These are phyloP conservation scores for Acromyrmex heyeri DNA, from an alignment of 1,140 invertebrate genomes.

Conservation along the genomic window DNA sequence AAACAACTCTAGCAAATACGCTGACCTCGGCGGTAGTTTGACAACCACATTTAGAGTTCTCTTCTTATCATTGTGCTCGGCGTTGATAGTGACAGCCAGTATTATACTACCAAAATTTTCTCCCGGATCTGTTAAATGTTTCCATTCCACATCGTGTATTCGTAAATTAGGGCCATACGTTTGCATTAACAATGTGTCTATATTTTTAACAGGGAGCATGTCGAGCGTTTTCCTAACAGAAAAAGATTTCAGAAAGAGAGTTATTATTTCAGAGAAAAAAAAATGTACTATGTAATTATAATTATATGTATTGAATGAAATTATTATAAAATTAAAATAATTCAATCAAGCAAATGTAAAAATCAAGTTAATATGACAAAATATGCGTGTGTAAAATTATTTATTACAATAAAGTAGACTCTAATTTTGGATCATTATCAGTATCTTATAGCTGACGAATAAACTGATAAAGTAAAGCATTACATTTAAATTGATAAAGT, in stretches of 20 bases:
- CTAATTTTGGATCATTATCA: too few relatives aligned
- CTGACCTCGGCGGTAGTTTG: conserved; percentile 88
- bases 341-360: too few relatives aligned
- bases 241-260: neutral
- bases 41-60: conserved; percentile 86
- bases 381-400: too few relatives aligned
- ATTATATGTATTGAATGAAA: neutral
- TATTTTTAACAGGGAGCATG: conserved; percentile 76
- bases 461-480: too few relatives aligned
- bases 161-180: conserved; percentile 71
- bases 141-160: conserved; percentile 79
- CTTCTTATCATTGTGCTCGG: conserved; percentile 73
- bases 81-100: conserved; percentile 83
- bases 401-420: too few relatives aligned
- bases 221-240: conserved; percentile 70
- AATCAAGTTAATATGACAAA: too few relatives aligned
- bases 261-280: conserved; percentile 8
- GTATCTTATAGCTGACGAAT: too few relatives aligned
- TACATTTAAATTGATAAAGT: too few relatives aligned
- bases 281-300: neutral
- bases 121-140: conserved; percentile 87
- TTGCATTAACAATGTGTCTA: conserved; percentile 77
- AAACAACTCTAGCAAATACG: conserved; percentile 87
- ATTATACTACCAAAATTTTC: conserved; percentile 89
- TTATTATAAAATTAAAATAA: neutral